Percentiles rank a stretch among this genome's conserved stretches.
These are phyloP conservation scores for Crocidura indochinensis DNA, from an alignment of 2,797 vertebrate genomes.

Conservation along the genomic window DNA sequence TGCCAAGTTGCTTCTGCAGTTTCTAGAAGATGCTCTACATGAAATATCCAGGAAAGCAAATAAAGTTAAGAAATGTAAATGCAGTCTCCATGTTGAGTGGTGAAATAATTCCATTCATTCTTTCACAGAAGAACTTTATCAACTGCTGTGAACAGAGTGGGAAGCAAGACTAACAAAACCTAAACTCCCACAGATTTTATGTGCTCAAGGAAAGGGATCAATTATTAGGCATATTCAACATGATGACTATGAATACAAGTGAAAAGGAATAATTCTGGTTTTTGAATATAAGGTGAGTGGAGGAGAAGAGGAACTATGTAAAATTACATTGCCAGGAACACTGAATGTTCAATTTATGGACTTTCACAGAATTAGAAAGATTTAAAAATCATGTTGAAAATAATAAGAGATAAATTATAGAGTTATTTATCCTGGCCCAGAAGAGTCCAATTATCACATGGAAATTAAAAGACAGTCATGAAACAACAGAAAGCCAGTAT, in stretches of 20 bases:
- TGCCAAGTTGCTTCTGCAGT: slow-evolving; percentile 52
- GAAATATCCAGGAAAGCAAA: slow-evolving; percentile 27
- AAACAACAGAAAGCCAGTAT: not conserved
- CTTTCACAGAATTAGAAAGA: not conserved
- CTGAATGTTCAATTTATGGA: too few relatives aligned
- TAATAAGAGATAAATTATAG: not conserved
- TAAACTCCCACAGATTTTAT: not conserved
- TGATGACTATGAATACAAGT: not conserved
- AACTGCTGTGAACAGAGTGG: not conserved
- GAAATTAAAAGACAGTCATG: not conserved
- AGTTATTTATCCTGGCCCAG: not conserved
- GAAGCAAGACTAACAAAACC: not conserved
- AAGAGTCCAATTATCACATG: not conserved
- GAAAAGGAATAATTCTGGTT: not conserved
- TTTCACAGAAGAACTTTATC: not conserved
- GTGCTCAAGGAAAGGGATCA: not conserved
- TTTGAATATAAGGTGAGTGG: not conserved
- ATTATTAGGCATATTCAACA: not conserved
- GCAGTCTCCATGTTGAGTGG: not conserved
- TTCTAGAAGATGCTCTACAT: slow-evolving; percentile 23
- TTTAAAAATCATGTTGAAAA: not conserved
- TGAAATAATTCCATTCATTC: not conserved
- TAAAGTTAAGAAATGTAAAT: not conserved
- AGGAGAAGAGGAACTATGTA: not conserved
- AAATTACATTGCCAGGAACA: not conserved